Evolutionary conservation across 2,797 vertebrate genomes (phyloP).

Genomic region (Spinibarbus caldwelli): DNA sequence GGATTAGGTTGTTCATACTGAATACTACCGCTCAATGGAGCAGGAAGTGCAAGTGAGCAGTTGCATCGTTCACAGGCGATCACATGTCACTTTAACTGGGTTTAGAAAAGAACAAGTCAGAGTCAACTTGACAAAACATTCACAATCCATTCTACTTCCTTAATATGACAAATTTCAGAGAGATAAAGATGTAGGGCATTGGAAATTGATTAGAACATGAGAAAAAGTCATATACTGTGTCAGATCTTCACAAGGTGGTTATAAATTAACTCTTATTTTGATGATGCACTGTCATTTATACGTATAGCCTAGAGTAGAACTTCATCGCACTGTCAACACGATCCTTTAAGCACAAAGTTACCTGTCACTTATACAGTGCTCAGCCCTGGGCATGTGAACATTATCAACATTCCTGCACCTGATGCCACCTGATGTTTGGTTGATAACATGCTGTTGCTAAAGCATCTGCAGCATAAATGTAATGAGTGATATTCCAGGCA

Average conservation of each 20-base stretch:
- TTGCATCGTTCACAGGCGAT: not conserved
- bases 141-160: not conserved
- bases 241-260: not conserved
- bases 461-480: not conserved
- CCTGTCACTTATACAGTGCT: not conserved
- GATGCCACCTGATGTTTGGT: slow-evolving; percentile 19
- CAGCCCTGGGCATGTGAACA: slow-evolving; percentile 25
- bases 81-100: not conserved
- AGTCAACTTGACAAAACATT: not conserved
- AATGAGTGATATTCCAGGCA: not conserved
- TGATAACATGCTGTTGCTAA: not conserved
- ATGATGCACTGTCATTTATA: not conserved
- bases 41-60: not conserved
- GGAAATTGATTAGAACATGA: not conserved
- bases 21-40: not conserved
- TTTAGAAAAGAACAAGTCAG: not conserved
- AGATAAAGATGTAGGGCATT: not conserved
- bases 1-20: not conserved
- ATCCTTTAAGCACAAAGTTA: slow-evolving; percentile 6
- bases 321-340: slow-evolving; percentile 2
- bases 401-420: slow-evolving; percentile 9
- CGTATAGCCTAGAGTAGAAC: not conserved
- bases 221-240: too few species aligned
- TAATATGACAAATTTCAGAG: not conserved
- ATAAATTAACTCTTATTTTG: not conserved